Base-by-base conservation (phyloP, 2,888 invertebrate species). In the Noctua janthina region DNA sequence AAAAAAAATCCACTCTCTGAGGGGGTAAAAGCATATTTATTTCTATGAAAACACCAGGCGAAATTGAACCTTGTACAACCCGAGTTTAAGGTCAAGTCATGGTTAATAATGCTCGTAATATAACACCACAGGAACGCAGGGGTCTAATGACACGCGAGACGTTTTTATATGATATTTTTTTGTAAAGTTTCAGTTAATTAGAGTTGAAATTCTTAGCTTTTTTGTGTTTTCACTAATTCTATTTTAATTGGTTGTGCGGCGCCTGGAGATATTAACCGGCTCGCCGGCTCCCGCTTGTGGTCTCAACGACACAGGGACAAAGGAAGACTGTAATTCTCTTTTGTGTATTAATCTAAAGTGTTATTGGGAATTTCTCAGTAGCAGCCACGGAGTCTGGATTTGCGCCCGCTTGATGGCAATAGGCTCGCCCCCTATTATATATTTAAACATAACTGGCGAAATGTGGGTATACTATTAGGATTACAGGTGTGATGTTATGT, bases 91-190 rank as follows among this genome's bases (percentile, higher is more conserved):
- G 79, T 79, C 20, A 67, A 75, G 79, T 74, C 20, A 72, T 2
- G 7, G 15, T 23, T 29, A 68, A 46, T 46, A 20, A 7, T 62
- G 23, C 35, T 39, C 0, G 82, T 81, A 81, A 87, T 84, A 76
- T 71, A 79, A 85, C 70, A 84, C 88, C 80, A 83, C 79, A 11
- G 78, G 73, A 81, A 92, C 92, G 94, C 94, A 94, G 94, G 95
- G 95, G 95, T 95, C 95, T 95, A 95, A 96, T 95, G 95, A 95
- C 94, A 95, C 94, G 93, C 93, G 94, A 93, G 92, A 92, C 91
- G 93, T 94, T 94, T 94, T 92, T 90, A 75, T 84, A 81, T 88
- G 79, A 83, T 80, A 74, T 87, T 89, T 91, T 92, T 93, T 93
- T 92, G 91, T 91, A 79, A 86, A 92, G 90, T 93, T 92, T 91